Base-by-base conservation (phyloP, 1,140 invertebrate genomes). In the Nasonia longicornis region DNA sequence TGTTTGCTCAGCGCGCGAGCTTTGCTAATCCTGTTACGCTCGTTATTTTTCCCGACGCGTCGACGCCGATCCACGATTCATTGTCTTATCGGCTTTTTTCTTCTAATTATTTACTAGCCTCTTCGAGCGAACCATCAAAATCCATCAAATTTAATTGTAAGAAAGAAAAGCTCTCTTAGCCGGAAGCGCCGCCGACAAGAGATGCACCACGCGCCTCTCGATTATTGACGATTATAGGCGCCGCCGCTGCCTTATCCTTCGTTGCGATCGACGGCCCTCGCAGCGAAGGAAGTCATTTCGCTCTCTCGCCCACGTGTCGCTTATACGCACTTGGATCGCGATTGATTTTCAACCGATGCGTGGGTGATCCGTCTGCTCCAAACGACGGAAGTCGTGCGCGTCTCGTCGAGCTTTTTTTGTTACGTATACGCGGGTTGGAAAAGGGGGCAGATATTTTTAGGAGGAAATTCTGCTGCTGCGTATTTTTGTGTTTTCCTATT, bases 151-250 rank as follows among this genome's bases (percentile, higher is more conserved):
- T 58, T 20, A 58, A 58, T 58, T 58, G 52, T n/a, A 58, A 20
- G 6, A 7, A 16, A 7, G 48, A 16, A n/a, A n/a, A n/a, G 38
- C 42, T 22, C 3, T 3, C 16, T 22, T 16, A 10, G 42, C 20
- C 35, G 38, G 29, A 45, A 72, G 29, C 42, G 35, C 72, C 73
- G 58, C 14, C 52, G 38, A 42, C 35, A 10, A 42, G 7, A 58
- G 52, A 58, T 58, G 20, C 20, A n/a, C 52, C 1, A 58, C 52
- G 16, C 73, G 8, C 58, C 63, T 31, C 14, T 16, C 58, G 73
- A 75, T 75, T 75, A 75, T 75, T 75, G 29, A 64, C 73, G 58
- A 75, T 64, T 75, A 75, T 74, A 45, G 72, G 8, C 45, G 42
- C 42, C 48, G 71, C 22, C 42, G 29, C 11, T 22, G n/a, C 11